Conservation (phyloP, 2,888 invertebrate genomes). For the Aromia moschata region DNA sequence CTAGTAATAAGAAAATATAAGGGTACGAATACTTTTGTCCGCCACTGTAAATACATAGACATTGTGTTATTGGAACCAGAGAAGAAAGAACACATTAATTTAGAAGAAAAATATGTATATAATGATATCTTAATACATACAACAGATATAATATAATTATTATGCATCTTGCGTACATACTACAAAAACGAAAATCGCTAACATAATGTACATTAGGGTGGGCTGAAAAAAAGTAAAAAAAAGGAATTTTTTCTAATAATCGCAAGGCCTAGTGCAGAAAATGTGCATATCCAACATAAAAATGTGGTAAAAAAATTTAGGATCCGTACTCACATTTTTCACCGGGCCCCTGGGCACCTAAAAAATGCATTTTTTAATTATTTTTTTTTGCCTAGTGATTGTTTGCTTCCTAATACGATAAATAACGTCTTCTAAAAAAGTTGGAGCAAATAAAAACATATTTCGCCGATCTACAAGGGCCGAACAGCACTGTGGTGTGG, state of each 20-base stretch:
- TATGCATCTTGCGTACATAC: too few relatives aligned
- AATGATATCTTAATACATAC: too few relatives aligned
- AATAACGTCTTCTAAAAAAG: not conserved
- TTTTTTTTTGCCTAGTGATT: not conserved
- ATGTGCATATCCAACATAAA: not conserved
- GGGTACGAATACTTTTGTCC: too few relatives aligned
- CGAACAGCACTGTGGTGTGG: not conserved
- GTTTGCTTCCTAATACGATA: not conserved
- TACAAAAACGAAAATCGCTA: too few relatives aligned
- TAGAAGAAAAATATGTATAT: too few relatives aligned
- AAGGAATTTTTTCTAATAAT: not conserved
- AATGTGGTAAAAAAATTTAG: not conserved
- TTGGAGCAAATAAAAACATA: not conserved
- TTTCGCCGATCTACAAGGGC: slow-evolving; percentile 1
- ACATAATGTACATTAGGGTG: not conserved
- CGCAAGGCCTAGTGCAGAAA: not conserved
- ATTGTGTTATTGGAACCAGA: too few relatives aligned
- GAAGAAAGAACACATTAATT: too few relatives aligned
- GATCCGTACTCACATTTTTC: not conserved
- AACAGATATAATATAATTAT: too few relatives aligned
- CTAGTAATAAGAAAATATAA: too few relatives aligned
- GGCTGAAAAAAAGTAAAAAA: not conserved
- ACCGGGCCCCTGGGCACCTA: not conserved
- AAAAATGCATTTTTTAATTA: not conserved
- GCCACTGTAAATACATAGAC: too few relatives aligned